Percentiles rank a stretch among this genome's conserved stretches.
Evolutionary conservation across 2,888 invertebrate species (phyloP).

Genomic region (Orgyia antiqua): DNA sequence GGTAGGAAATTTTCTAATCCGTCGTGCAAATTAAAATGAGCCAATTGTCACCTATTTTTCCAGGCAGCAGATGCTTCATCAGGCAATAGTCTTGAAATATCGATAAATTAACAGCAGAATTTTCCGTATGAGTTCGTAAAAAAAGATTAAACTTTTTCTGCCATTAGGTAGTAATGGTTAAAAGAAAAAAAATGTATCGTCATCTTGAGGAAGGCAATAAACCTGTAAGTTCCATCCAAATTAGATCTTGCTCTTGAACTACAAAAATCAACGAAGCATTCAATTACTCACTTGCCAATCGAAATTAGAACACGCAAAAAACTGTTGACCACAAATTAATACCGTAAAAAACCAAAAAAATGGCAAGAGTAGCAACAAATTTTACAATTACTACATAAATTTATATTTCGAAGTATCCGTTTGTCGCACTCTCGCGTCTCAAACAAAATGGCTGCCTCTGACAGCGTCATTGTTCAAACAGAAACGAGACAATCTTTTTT

Average conservation of each 20-base stretch:
- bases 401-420: conserved; percentile 27
- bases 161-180: no score
- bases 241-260: background rate
- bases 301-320: conserved; percentile 4
- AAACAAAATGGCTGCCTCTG: conserved; percentile 68
- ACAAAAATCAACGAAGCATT: background rate
- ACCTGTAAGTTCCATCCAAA: no score
- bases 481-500: conserved; percentile 72
- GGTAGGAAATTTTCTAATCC: no score
- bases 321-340: background rate
- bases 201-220: no score
- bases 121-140: no score
- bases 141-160: no score
- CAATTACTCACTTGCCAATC: conserved; percentile 1
- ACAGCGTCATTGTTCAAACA: conserved; percentile 74
- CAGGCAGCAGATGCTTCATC: no score
- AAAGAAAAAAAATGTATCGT: no score
- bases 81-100: no score
- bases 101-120: no score
- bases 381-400: conserved; percentile 2
- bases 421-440: conserved; percentile 38
- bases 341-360: conserved; percentile 1
- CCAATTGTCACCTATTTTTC: no score
- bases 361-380: background rate
- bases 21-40: no score